These are phyloP conservation scores for Paramisgurnus dabryanus DNA, from an alignment of 2,113 vertebrate genomes.

Conservation along the genomic window DNA sequence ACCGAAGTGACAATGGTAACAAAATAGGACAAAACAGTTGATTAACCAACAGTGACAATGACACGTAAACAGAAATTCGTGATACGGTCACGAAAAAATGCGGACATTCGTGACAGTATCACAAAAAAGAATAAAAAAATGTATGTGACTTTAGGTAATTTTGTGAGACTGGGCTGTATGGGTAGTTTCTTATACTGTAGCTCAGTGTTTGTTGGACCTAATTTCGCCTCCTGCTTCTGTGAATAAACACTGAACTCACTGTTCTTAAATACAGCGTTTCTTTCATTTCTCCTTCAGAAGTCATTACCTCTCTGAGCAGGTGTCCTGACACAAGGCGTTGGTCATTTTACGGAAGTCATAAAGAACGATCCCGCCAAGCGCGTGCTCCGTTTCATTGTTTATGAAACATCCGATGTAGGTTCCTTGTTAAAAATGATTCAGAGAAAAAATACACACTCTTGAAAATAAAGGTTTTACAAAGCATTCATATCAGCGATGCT, in stretches of 20 bases:
- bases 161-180: too few species aligned
- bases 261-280: conserved; percentile 27
- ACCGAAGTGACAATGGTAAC: too few species aligned
- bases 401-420: conserved; percentile 91
- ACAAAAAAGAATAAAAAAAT: too few species aligned
- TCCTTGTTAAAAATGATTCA: conserved; percentile 63
- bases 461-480: too few species aligned
- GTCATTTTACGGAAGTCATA: conserved; percentile 98
- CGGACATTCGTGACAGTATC: too few species aligned
- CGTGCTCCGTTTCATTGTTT: conserved; percentile 81
- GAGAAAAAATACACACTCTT: not conserved
- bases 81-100: too few species aligned
- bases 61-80: too few species aligned
- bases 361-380: conserved; percentile 88
- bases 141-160: too few species aligned
- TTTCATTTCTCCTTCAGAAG: conserved; percentile 9
- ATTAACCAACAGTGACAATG: too few species aligned
- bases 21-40: too few species aligned
- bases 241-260: conserved; percentile 36
- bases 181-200: too few species aligned
- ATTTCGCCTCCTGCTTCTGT: conserved; percentile 42
- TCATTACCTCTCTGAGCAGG: conserved; percentile 90
- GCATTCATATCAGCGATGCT: too few species aligned
- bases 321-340: conserved; percentile 88
- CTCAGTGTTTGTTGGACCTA: not conserved